A percentile compares a stretch with the other conserved stretches of the same genome.
phyloP scores from a whole-genome alignment of 2,797 vertebrate genomes.

The Gallinago stenura region DNA sequence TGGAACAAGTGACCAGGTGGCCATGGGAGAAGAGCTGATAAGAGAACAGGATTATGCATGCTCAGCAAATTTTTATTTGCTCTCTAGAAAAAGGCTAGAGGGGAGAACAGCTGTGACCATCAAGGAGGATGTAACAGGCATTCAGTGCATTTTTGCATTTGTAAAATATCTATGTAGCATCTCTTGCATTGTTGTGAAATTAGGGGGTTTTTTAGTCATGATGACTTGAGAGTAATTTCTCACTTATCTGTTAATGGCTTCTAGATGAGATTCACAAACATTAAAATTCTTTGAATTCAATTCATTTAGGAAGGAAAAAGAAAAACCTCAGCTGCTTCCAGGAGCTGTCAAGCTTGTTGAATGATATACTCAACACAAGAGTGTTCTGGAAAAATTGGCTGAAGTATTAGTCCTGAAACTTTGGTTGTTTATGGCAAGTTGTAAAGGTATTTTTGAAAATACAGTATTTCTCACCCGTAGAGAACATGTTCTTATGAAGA shows the following conservation, averaged over 20 bases:
- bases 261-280: neutral
- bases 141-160: neutral
- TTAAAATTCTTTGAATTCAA: neutral
- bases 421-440: neutral
- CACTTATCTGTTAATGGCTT: neutral
- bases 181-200: neutral
- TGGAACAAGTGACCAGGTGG: neutral
- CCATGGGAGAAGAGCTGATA: neutral
- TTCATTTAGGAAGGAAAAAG: neutral
- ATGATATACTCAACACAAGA: neutral
- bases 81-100: neutral
- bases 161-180: neutral
- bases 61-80: neutral
- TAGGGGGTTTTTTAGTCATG: neutral
- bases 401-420: neutral
- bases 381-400: neutral
- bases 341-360: neutral
- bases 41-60: neutral
- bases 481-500: neutral
- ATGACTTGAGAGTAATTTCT: neutral
- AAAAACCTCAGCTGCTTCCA: neutral
- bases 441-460: neutral
- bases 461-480: neutral
- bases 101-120: neutral
- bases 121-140: fast-evolving